Base-by-base conservation (phyloP, 2,797 vertebrate species). In the Zonotrichia albicollis region DNA sequence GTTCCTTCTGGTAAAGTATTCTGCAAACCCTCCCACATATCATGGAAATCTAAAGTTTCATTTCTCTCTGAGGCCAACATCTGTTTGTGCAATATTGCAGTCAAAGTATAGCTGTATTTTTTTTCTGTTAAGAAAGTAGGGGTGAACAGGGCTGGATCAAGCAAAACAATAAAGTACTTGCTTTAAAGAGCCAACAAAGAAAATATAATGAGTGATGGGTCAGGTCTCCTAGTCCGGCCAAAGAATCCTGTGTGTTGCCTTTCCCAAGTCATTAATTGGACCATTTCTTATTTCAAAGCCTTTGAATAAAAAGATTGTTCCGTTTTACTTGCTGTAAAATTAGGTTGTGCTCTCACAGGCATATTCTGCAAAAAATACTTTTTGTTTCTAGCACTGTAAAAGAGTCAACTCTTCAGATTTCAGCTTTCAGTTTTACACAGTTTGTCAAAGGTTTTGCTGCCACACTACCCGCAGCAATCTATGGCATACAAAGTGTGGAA, bases 1-100 rank as follows among this genome's bases (percentile, higher is more conserved):
- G 54, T 89, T 95, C 85, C 62, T 90, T 91, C 62, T 96, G 90
- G 70, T 93, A 96, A 96, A 93, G 85, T 66, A 58, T 93, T 96
- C 89, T 87, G 60, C 75, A 91, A 96, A 93, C 36, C 45, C 64
- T 83, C 90, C 65, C 42, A 78, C 55, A 16, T 57, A 83, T 88
- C 64, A 45, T 75, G 78, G 75, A 95, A 94, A 84, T 89, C 94
- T 95, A 73, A 95, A 84, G 80, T 96, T 97, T 97, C 90, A 95
- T 94, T 93, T 90, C 94, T 93, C 89, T 97, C 95, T 54, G 42
- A 93, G 87, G 78, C 75, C 89, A 87, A 72, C 84, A 87, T 95
- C 86, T 96, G 93, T 95, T 95, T 95, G 74, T 94, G 78, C 87
- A 95, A 73, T 91, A 88, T 8, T 87, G 48, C 64, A 73, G 64